These are phyloP conservation scores for Andricus quercusramuli DNA, from an alignment of 2,888 invertebrate species.

Conservation along the genomic window DNA sequence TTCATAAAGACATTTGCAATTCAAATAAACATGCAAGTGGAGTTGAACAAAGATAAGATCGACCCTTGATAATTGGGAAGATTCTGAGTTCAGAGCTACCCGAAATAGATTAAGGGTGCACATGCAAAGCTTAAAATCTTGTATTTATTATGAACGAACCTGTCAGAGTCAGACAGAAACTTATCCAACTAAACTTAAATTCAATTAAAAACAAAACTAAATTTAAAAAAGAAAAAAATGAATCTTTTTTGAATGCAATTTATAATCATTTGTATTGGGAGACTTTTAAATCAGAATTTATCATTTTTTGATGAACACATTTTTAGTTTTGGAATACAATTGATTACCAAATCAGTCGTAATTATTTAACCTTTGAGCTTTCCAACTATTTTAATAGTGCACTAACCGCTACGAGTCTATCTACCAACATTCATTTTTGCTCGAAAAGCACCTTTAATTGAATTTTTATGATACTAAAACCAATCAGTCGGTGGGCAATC, in stretches of 20 bases:
- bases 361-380: no score
- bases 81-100: neutral
- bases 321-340: no score
- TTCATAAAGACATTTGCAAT: neutral
- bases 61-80: neutral
- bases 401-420: neutral
- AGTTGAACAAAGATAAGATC: neutral
- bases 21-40: slow-evolving; percentile 12
- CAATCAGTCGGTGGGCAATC: neutral
- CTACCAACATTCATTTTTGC: neutral
- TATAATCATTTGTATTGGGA: no score
- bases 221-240: no score
- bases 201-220: neutral
- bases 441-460: neutral
- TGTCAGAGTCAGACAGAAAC: neutral
- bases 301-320: no score
- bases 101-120: neutral
- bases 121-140: neutral
- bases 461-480: neutral
- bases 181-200: neutral
- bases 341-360: no score
- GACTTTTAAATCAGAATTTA: no score
- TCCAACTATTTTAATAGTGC: neutral
- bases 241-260: no score
- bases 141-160: neutral